Conservation (phyloP, 2,888 invertebrate species). For the Machimus atricapillus region DNA sequence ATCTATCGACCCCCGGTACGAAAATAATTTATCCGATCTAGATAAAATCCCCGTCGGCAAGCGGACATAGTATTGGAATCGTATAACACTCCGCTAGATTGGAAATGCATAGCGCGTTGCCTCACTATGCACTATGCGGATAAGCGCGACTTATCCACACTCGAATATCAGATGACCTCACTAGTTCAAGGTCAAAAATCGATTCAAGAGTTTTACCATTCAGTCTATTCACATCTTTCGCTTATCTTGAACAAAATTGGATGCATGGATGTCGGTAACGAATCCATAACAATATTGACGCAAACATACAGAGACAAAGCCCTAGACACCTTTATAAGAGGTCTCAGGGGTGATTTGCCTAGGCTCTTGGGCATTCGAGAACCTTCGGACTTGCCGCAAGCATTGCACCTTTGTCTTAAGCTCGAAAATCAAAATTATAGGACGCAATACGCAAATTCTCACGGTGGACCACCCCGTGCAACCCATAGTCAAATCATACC, state of each 20-base stretch:
- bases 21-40: too few relatives aligned
- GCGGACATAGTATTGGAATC: background rate
- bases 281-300: background rate
- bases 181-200: background rate
- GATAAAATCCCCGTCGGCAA: too few relatives aligned
- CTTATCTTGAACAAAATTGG: background rate
- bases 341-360: background rate
- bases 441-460: background rate
- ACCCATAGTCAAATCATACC: background rate
- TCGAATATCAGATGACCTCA: background rate
- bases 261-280: background rate
- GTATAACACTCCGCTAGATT: background rate
- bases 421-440: background rate
- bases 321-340: background rate
- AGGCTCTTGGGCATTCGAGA: background rate
- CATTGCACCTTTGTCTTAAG: background rate
- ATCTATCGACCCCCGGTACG: too few relatives aligned
- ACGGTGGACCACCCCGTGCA: background rate
- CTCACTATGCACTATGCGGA: background rate
- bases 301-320: background rate
- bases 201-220: background rate
- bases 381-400: background rate
- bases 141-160: background rate
- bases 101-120: background rate
- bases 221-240: background rate